Conservation (phyloP, 2,113 vertebrate genomes). For the Peromyscus leucopus region DNA sequence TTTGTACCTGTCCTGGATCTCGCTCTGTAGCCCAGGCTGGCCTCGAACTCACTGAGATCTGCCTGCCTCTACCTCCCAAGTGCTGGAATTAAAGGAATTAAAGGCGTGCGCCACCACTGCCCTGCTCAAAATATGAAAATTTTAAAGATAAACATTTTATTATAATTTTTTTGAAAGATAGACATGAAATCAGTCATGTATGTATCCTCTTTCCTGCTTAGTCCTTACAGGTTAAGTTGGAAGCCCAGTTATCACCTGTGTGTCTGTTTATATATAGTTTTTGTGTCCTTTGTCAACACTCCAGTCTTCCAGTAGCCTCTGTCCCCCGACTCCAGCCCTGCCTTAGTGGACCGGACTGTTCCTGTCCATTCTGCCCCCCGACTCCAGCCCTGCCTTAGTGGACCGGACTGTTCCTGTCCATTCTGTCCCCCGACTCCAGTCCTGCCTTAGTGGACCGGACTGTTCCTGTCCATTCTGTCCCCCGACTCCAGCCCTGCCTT, state of each 20-base stretch:
- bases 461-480: no score
- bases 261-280: slow-evolving; percentile 27
- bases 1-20: no score
- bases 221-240: slow-evolving; percentile 16
- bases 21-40: no score
- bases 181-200: slow-evolving; percentile 36
- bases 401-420: no score
- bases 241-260: slow-evolving; percentile 27
- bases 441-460: no score
- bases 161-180: slow-evolving; percentile 15
- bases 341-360: background rate
- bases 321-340: background rate
- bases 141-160: slow-evolving; percentile 48
- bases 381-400: no score
- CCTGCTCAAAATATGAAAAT: background rate
- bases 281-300: slow-evolving; percentile 6
- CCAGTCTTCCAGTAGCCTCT: background rate
- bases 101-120: no score
- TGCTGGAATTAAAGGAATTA: no score
- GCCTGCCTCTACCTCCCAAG: no score
- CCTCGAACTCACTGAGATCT: no score
- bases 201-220: background rate
- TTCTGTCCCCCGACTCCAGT: no score
- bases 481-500: no score
- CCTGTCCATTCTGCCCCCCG: background rate